A percentile compares a stretch with the other conserved stretches of the same genome.
phyloP scores from a whole-genome alignment of 2,888 invertebrate genomes.

The Drosophila infuscata region DNA sequence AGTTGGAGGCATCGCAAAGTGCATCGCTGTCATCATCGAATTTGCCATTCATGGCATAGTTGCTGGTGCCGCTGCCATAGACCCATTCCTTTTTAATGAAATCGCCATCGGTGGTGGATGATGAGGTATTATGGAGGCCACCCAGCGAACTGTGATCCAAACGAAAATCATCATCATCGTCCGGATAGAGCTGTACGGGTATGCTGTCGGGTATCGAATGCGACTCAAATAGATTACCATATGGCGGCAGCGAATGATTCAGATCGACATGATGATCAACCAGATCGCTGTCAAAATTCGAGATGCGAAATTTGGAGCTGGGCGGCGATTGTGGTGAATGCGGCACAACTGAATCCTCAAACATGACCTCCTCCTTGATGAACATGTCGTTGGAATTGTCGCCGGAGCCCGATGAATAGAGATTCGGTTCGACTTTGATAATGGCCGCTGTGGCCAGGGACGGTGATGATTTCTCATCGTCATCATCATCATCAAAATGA shows the following conservation, averaged over 20 bases:
- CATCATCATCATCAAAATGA: slow-evolving; percentile 80
- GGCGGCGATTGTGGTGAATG: slow-evolving; percentile 84
- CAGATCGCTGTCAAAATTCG: slow-evolving; percentile 84
- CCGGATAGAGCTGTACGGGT: slow-evolving; percentile 83
- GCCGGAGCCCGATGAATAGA: slow-evolving; percentile 83
- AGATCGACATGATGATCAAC: slow-evolving; percentile 84
- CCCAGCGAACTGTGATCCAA: slow-evolving; percentile 84
- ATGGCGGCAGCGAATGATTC: slow-evolving; percentile 83
- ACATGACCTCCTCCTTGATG: slow-evolving; percentile 84
- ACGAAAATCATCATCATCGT: slow-evolving; percentile 84
- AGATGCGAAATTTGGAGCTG: slow-evolving; percentile 83
- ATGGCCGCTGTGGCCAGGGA: slow-evolving; percentile 84
- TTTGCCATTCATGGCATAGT: slow-evolving; percentile 84
- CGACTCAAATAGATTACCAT: slow-evolving; percentile 84
- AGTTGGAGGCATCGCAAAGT: slow-evolving; percentile 84
- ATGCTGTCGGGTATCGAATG: slow-evolving; percentile 84
- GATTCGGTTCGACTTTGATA: slow-evolving; percentile 84
- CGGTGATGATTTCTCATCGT: slow-evolving; percentile 84
- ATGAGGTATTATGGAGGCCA: slow-evolving; percentile 81
- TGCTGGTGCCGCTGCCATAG: slow-evolving; percentile 82
- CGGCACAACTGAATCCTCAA: slow-evolving; percentile 83
- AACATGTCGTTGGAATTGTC: slow-evolving; percentile 85
- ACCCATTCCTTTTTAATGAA: slow-evolving; percentile 85
- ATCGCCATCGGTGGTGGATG: slow-evolving; percentile 84
- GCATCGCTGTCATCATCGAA: slow-evolving; percentile 85